phyloP scores from a whole-genome alignment of 2,797 vertebrate species.

The Cyprinodon diabolis region DNA sequence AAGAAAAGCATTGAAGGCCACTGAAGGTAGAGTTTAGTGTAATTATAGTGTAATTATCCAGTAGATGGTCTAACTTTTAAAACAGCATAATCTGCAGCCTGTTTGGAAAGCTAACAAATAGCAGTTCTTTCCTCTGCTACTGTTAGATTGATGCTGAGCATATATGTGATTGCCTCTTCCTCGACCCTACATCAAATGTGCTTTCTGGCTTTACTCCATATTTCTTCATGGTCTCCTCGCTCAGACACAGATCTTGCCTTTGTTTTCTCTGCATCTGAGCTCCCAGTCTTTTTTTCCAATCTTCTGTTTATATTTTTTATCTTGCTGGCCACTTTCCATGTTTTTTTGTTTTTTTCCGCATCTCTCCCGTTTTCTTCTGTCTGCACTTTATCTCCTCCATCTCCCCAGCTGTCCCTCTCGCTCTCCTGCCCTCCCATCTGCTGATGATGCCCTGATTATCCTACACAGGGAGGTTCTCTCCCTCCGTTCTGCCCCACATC shows the following conservation, averaged over 20 bases:
- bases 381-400: slow-evolving; percentile 68
- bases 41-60: neutral
- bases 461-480: slow-evolving; percentile 51
- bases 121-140: slow-evolving; percentile 17
- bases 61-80: neutral
- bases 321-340: slow-evolving; percentile 52
- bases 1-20: neutral
- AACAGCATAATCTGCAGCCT: neutral
- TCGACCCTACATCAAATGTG: slow-evolving; percentile 31
- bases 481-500: slow-evolving; percentile 42
- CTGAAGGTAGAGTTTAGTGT: neutral
- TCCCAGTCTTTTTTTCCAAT: slow-evolving; percentile 28
- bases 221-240: slow-evolving; percentile 65
- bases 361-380: slow-evolving; percentile 22
- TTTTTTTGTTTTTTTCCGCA: slow-evolving; percentile 57
- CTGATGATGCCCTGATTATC: slow-evolving; percentile 73
- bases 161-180: slow-evolving; percentile 27
- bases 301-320: slow-evolving; percentile 37
- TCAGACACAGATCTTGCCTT: slow-evolving; percentile 46
- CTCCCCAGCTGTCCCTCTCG: slow-evolving; percentile 66
- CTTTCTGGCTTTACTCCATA: slow-evolving; percentile 51
- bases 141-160: slow-evolving; percentile 47
- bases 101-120: slow-evolving; percentile 1
- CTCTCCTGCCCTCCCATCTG: slow-evolving; percentile 76
- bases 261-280: slow-evolving; percentile 48